phyloP scores from a whole-genome alignment of 2,888 invertebrate genomes.

The Diachrysia chrysitis region DNA sequence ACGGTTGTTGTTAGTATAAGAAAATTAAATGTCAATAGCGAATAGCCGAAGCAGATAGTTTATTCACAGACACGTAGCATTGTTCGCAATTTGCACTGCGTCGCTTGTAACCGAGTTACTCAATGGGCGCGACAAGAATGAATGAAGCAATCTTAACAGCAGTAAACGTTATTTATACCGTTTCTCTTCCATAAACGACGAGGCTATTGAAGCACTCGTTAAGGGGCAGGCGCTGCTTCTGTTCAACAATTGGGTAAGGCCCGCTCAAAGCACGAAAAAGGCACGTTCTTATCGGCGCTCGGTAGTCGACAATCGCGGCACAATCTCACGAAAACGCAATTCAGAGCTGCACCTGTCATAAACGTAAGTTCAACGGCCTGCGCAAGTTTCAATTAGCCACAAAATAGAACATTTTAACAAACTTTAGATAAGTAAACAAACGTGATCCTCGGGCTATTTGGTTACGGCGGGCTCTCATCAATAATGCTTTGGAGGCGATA shows the following conservation, averaged over 20 bases:
- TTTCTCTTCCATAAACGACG: conserved; percentile 83
- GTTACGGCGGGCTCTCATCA: conserved; percentile 85
- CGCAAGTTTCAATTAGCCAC: conserved; percentile 81
- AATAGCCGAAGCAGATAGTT: conserved; percentile 69
- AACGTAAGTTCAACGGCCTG: conserved; percentile 76
- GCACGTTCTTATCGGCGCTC: conserved; percentile 77
- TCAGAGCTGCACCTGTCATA: conserved; percentile 86
- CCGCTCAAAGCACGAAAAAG: conserved; percentile 68
- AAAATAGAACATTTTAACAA: conserved; percentile 78
- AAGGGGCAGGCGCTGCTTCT: conserved; percentile 80
- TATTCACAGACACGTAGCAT: conserved; percentile 74
- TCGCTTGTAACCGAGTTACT: conserved; percentile 72
- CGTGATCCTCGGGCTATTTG: conserved; percentile 87
- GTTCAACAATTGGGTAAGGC: conserved; percentile 83
- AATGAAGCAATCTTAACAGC: conserved; percentile 84
- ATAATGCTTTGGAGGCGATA: conserved; percentile 86
- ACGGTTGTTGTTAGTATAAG: conserved; percentile 61
- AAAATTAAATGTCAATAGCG: conserved; percentile 75
- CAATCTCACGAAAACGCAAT: conserved; percentile 88
- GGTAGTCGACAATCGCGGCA: conserved; percentile 80
- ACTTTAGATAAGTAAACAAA: conserved; percentile 85
- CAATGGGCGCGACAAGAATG: conserved; percentile 82
- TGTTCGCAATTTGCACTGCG: conserved; percentile 76
- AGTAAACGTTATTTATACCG: conserved; percentile 81
- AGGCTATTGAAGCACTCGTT: conserved; percentile 73